Conservation (phyloP, 2,888 invertebrate genomes). For the Boloria selene region DNA sequence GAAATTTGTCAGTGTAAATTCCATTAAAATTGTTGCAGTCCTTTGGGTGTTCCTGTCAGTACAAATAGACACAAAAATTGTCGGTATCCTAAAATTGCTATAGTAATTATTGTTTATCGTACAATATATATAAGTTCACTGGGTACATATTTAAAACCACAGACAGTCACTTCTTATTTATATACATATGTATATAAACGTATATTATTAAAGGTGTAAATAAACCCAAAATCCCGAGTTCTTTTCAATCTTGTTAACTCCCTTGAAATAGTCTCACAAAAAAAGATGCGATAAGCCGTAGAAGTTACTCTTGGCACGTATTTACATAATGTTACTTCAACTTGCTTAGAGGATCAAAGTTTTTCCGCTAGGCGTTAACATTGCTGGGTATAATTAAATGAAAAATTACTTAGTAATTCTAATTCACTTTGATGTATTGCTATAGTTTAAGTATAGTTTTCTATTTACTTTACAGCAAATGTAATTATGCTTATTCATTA, state of each 20-base stretch:
- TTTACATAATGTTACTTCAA: constrained; percentile 76
- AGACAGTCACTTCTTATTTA: no score
- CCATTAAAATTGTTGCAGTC: no score
- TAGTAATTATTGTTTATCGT: no score
- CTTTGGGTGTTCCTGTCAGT: no score
- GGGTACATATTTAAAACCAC: no score
- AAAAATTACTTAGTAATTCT: constrained; percentile 29
- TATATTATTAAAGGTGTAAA: not conserved
- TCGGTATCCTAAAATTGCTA: no score
- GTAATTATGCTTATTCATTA: no score
- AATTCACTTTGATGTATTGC: constrained; percentile 18
- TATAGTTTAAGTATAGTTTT: no score
- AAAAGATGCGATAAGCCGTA: constrained; percentile 36
- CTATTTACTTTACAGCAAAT: not conserved
- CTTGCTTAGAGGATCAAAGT: constrained; percentile 63
- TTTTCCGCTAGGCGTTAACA: constrained; percentile 42
- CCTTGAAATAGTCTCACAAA: constrained; percentile 21
- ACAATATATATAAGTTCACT: no score
- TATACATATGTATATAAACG: not conserved
- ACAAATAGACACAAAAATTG: no score
- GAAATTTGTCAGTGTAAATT: no score
- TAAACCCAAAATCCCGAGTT: not conserved
- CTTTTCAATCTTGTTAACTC: constrained; percentile 18
- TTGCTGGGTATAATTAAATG: constrained; percentile 38
- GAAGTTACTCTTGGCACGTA: constrained; percentile 74